Percentiles rank a stretch among this genome's conserved stretches.
Evolutionary conservation across 2,888 invertebrate genomes (phyloP).

Genomic region (Leptinotarsa rubiginosa): DNA sequence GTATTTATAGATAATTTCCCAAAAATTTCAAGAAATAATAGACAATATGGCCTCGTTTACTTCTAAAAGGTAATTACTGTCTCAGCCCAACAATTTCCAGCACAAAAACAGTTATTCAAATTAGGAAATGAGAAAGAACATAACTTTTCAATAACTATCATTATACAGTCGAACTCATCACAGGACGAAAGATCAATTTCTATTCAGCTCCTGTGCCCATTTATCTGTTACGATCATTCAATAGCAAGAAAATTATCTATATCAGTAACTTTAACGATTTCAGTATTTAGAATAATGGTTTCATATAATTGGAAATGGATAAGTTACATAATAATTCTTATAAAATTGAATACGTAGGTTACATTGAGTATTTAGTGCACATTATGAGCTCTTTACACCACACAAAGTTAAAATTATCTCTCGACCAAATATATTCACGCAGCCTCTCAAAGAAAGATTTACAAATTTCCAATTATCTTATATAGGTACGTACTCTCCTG

Average conservation of each 20-base stretch:
- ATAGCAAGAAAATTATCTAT: not conserved
- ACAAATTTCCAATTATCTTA: too few species aligned
- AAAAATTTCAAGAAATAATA: slow-evolving; percentile 1
- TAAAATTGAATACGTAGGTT: too few species aligned
- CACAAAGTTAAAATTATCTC: too few species aligned
- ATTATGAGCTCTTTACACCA: too few species aligned
- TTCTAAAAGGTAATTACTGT: not conserved
- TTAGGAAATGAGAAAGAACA: not conserved
- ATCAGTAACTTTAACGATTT: not conserved
- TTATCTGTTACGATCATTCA: not conserved
- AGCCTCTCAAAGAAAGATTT: too few species aligned
- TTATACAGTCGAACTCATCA: not conserved
- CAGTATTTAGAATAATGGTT: too few species aligned
- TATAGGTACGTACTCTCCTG: too few species aligned
- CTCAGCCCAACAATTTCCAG: not conserved
- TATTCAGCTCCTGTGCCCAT: not conserved
- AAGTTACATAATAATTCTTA: too few species aligned
- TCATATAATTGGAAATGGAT: too few species aligned
- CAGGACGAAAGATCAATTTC: not conserved
- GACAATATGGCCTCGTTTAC: not conserved
- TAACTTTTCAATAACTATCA: not conserved
- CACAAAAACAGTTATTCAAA: slow-evolving; percentile 1
- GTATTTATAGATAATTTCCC: slow-evolving; percentile 1
- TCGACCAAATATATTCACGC: too few species aligned
- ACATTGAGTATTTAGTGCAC: too few species aligned